These are phyloP conservation scores for Nemopilema nomurai DNA, from an alignment of 30 jellyfish, hydroid and myxozoan species.

Conservation along the genomic window DNA sequence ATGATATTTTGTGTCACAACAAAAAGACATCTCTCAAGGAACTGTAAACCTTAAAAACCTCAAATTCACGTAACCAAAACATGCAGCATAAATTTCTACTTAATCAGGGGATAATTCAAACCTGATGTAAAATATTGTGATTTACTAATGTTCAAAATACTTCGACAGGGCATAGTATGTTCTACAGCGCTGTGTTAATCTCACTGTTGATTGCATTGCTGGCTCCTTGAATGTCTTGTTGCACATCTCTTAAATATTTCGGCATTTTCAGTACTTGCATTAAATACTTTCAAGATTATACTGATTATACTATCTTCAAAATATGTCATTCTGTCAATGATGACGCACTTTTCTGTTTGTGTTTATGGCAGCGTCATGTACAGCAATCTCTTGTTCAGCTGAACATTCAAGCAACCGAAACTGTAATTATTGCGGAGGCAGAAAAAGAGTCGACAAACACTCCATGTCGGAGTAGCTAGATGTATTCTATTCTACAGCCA, in stretches of 20 bases:
- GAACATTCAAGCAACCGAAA: too few species aligned
- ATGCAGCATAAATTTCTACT: not conserved
- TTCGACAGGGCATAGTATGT: not conserved
- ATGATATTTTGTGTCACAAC: not conserved
- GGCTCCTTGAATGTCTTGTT: constrained; percentile 5
- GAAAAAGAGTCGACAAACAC: too few species aligned
- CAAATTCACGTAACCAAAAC: not conserved
- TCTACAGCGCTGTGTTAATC: constrained; percentile 1
- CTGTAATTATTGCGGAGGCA: too few species aligned
- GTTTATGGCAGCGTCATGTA: too few species aligned
- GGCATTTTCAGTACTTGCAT: too few species aligned
- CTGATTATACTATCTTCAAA: too few species aligned
- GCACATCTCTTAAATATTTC: constrained; percentile 11
- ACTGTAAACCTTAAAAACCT: not conserved
- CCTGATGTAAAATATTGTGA: not conserved
- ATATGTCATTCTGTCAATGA: too few species aligned
- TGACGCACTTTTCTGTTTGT: too few species aligned
- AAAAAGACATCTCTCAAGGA: not conserved
- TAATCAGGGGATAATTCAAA: not conserved
- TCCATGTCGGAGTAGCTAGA: too few species aligned
- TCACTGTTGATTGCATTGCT: constrained; percentile 18
- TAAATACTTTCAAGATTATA: too few species aligned
- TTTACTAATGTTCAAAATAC: not conserved
- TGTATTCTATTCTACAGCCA: too few species aligned
- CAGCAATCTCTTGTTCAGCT: too few species aligned